Evolutionary conservation across 2,888 invertebrate genomes (phyloP).

Genomic region (Hedychridium roseum): DNA sequence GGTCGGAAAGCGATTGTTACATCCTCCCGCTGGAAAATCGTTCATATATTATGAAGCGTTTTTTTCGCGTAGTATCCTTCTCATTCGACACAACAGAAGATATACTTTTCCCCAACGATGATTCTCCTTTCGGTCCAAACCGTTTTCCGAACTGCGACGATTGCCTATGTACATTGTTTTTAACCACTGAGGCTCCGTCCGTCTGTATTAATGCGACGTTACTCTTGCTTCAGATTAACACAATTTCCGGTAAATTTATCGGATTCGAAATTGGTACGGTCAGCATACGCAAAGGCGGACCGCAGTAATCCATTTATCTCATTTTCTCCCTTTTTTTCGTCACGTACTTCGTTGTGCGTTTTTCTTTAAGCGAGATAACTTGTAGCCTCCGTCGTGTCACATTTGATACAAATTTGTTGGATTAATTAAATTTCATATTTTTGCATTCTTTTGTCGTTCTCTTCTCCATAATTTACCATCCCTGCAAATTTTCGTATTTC

Average conservation of each 20-base stretch:
- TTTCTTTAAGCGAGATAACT: slow-evolving; percentile 38
- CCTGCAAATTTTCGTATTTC: not conserved
- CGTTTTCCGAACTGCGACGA: no score
- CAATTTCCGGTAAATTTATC: not conserved
- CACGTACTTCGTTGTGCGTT: slow-evolving; percentile 44
- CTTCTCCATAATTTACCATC: not conserved
- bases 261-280: slow-evolving; percentile 3
- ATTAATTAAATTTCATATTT: slow-evolving; percentile 56
- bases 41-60: no score
- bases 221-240: not conserved
- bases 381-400: slow-evolving; percentile 45
- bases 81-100: no score
- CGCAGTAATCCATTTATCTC: slow-evolving; percentile 23
- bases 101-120: no score
- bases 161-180: no score
- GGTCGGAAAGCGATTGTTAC: no score
- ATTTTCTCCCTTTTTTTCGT: slow-evolving; percentile 53
- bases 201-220: no score
- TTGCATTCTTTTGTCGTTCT: slow-evolving; percentile 36
- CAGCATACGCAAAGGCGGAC: slow-evolving; percentile 7
- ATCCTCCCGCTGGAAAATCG: no score
- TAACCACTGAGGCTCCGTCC: no score
- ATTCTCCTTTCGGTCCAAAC: no score
- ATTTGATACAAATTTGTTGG: slow-evolving; percentile 60
- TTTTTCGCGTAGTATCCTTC: no score